phyloP scores from a whole-genome alignment of 2,113 vertebrate genomes.

The Gobius niger region DNA sequence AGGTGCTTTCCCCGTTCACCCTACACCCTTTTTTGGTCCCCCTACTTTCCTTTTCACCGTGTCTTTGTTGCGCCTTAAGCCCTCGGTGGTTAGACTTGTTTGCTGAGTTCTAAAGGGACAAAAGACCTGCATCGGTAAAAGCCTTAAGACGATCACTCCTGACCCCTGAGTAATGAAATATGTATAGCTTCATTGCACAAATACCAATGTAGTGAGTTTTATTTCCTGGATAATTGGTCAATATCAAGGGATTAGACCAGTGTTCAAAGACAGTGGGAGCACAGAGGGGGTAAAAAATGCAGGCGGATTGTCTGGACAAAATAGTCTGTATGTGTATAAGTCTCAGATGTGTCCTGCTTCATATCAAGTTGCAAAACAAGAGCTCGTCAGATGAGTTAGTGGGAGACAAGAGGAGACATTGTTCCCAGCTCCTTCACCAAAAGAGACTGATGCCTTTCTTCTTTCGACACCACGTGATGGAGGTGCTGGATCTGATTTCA shows the following conservation, averaged over 20 bases:
- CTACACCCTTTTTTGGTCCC: conserved; percentile 22
- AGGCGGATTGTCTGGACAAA: conserved; percentile 53
- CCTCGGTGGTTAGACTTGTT: conserved; percentile 58
- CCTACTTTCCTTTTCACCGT: conserved; percentile 18
- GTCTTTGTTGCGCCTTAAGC: conserved; percentile 48
- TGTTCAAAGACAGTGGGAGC: conserved; percentile 20
- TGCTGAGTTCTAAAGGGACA: conserved; percentile 59
- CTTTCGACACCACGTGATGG: conserved; percentile 21
- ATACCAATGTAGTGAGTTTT: conserved; percentile 12
- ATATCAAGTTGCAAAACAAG: conserved; percentile 58
- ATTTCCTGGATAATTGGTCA: conserved; percentile 47
- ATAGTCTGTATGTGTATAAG: conserved; percentile 33
- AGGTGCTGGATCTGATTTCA: conserved; percentile 6
- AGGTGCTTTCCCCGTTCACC: conserved; percentile 31
- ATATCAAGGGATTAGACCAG: conserved; percentile 32
- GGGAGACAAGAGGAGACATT: conserved; percentile 56
- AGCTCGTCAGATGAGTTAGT: conserved; percentile 29
- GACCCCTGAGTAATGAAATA: conserved; percentile 27
- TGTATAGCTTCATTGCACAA: conserved; percentile 25
- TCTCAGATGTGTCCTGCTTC: conserved; percentile 37
- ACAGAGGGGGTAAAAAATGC: conserved; percentile 28
- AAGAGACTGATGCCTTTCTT: conserved; percentile 39
- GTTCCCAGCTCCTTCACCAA: conserved; percentile 46
- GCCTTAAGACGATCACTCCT: conserved; percentile 31
- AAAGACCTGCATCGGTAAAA: conserved; percentile 49